Percentiles rank a stretch among this genome's conserved stretches.
These are phyloP conservation scores for Formicarius rufipectus DNA, from an alignment of 2,113 vertebrate genomes.

Conservation along the genomic window DNA sequence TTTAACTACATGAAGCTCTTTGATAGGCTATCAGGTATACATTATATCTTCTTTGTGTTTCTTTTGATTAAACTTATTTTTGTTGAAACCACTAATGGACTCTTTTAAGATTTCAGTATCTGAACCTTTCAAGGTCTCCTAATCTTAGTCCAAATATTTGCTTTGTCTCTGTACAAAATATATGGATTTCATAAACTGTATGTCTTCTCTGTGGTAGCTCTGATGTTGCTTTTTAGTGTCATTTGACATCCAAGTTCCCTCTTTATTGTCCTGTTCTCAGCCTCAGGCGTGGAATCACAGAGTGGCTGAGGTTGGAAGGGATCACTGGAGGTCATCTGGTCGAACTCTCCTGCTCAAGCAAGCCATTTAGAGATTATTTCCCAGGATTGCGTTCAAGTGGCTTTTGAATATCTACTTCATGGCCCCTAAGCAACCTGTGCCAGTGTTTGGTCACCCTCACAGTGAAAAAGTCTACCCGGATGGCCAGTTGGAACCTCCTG, in stretches of 20 bases:
- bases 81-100: background rate
- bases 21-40: background rate
- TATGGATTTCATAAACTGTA: background rate
- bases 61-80: background rate
- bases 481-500: background rate
- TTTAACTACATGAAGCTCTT: slow-evolving; percentile 44
- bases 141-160: background rate
- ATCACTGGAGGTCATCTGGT: background rate
- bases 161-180: background rate
- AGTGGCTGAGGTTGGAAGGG: background rate
- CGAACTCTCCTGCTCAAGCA: background rate
- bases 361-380: fast-evolving
- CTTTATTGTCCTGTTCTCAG: background rate
- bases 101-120: background rate
- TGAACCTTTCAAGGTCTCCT: background rate
- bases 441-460: background rate
- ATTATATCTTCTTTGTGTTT: background rate
- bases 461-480: background rate
- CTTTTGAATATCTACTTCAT: background rate
- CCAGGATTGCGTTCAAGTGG: fast-evolving
- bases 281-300: background rate
- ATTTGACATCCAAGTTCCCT: background rate
- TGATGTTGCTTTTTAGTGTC: background rate
- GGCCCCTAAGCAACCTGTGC: background rate
- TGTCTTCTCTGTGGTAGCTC: background rate